Base-by-base conservation (phyloP, 2,797 vertebrate species). In the Aselliscus stoliczkanus region DNA sequence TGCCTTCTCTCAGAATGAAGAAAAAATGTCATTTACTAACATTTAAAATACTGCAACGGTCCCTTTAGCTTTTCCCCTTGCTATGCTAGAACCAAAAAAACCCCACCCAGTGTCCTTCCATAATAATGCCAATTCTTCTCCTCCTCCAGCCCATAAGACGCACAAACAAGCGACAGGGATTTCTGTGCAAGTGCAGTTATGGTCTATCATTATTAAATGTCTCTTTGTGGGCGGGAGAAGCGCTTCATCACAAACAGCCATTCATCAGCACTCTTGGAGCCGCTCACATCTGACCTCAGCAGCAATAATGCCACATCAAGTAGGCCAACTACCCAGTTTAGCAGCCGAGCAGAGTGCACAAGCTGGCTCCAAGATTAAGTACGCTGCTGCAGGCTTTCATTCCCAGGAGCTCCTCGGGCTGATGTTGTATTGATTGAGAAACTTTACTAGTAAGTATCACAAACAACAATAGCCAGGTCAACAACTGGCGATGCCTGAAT, bases 361-460 rank as follows among this genome's bases (percentile, higher is more conserved):
- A 98, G 99, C 99, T 97, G 97, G 98, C 99, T 99, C 98, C 99
- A 99, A 99, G 99, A 99, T 99, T 99, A 99, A 99, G 99, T 99
- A 99, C 97, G 62, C 98, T 99, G 99, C 98, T 99, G 99, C 99
- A 99, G 99, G 98, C 99, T 99, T 99, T 98, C 98, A 98, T 98
- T 99, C 99, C 99, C 99, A 98, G 98, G 99, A 99, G 99, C 99
- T 97, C 98, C 97, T 97, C 97, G 93, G 98, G 99, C 99, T 99
- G 99, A 99, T 98, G 99, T 98, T 98, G 99, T 99, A 99, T 99
- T 99, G 99, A 99, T 99, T 99, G 99, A 97, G 97, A 99, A 99
- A 99, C 99, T 99, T 99, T 99, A 99, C 99, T 99, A 98, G 99
- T 99, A 99, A 99, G 99, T 99, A 99, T 99, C 99, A 99, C 99